These are phyloP conservation scores for Campoplex capitator DNA, from an alignment of 2,888 invertebrate species.

Conservation along the genomic window DNA sequence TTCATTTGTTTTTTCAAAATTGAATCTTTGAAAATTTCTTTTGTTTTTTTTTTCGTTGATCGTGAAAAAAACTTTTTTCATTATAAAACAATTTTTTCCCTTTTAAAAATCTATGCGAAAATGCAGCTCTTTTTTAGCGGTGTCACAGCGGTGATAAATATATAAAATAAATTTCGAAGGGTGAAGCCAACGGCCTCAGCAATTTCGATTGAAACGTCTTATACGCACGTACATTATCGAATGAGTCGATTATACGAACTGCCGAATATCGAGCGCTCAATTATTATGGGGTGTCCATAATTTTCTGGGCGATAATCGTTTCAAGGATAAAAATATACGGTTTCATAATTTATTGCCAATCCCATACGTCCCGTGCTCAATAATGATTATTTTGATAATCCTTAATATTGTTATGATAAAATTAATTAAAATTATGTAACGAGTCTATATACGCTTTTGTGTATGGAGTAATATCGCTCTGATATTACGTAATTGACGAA, in stretches of 20 bases:
- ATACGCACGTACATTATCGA: neutral
- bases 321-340: conserved; percentile 29
- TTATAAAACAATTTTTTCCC: neutral
- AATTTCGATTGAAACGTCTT: neutral
- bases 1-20: no score
- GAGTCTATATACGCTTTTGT: neutral
- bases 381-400: neutral
- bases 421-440: neutral
- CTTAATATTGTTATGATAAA: neutral
- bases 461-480: neutral
- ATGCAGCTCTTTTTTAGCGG: neutral
- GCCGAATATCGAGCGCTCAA: conserved; percentile 29
- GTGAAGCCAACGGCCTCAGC: neutral
- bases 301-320: conserved; percentile 30
- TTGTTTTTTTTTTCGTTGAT: no score
- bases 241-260: conserved; percentile 3
- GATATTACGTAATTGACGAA: neutral
- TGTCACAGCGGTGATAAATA: neutral
- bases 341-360: conserved; percentile 12
- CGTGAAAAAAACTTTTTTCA: neutral
- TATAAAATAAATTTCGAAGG: neutral
- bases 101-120: neutral
- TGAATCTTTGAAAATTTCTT: no score
- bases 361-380: neutral
- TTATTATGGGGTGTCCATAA: conserved; percentile 26